These are phyloP conservation scores for Globicephala melas DNA, from an alignment of 2,113 vertebrate genomes.

Conservation along the genomic window DNA sequence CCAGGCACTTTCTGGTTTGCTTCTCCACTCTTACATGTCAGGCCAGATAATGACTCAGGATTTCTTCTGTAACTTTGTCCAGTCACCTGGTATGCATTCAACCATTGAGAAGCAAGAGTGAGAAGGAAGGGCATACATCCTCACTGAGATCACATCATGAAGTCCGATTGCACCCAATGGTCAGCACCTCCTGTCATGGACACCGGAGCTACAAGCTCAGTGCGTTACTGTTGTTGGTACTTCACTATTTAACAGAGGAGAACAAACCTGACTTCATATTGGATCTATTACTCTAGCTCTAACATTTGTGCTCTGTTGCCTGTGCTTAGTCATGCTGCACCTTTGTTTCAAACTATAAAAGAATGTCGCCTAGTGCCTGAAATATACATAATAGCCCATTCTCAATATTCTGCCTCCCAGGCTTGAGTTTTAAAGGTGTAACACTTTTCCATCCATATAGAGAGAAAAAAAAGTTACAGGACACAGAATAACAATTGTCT, in stretches of 20 bases:
- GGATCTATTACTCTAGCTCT: not conserved
- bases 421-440: not conserved
- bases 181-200: not conserved
- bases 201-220: not conserved
- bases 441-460: not conserved
- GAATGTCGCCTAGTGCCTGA: no score
- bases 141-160: not conserved
- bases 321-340: not conserved
- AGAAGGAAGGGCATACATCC: not conserved
- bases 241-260: not conserved
- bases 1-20: not conserved
- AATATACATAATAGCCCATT: not conserved
- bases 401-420: not conserved
- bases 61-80: not conserved
- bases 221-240: not conserved
- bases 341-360: no score
- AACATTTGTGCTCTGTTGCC: not conserved
- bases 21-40: not conserved
- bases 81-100: not conserved
- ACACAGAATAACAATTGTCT: not conserved
- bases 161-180: not conserved
- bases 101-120: not conserved
- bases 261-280: not conserved
- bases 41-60: not conserved
- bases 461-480: not conserved